A percentile compares a stretch with the other conserved stretches of the same genome.
Conservation (phyloP, 2,797 vertebrate species). For the Cyprinella venusta region DNA sequence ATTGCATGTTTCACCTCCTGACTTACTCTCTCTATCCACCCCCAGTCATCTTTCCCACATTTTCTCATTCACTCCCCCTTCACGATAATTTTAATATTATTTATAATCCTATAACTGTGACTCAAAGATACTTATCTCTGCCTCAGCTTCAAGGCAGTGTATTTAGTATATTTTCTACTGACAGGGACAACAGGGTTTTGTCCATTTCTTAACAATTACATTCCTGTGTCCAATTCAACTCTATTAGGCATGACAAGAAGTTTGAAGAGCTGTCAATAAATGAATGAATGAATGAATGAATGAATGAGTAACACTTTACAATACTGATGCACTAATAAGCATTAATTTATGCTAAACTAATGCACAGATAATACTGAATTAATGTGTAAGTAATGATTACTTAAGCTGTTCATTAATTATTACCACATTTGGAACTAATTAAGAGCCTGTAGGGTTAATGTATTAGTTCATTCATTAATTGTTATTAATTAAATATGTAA, state of each 20-base stretch:
- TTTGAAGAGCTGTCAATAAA: neutral
- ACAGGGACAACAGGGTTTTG: neutral
- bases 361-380: too few species aligned
- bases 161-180: neutral
- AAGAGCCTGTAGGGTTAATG: too few species aligned
- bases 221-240: neutral
- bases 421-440: too few species aligned
- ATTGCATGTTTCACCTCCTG: conserved; percentile 9
- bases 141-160: neutral
- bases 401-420: too few species aligned
- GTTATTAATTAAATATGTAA: too few species aligned
- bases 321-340: too few species aligned
- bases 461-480: too few species aligned
- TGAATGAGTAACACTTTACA: neutral
- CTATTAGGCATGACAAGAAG: neutral
- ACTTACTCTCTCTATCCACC: neutral
- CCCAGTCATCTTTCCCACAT: neutral
- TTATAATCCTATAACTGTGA: neutral
- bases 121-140: neutral
- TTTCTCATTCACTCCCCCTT: neutral
- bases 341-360: too few species aligned
- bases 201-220: neutral
- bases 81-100: neutral
- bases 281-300: neutral
- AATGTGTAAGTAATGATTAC: too few species aligned